Evolutionary conservation across 1,140 invertebrate species (phyloP), one percentile per base, ranked within the genome.

Genomic region (Conus ventricosus): DNA sequence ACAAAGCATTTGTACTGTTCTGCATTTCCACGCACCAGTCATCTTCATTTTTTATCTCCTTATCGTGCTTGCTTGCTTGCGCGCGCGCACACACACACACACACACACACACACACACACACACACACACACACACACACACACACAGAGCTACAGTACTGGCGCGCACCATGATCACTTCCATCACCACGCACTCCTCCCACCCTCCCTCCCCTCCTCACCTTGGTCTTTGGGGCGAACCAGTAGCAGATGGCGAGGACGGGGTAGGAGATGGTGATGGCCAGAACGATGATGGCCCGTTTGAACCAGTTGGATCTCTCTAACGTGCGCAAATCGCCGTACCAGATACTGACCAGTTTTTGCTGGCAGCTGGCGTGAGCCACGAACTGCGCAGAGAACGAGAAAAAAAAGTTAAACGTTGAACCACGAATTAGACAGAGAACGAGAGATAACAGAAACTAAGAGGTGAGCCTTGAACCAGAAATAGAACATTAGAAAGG

Each of bases 311-410:
- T 94, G 13, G 92, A 91, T 23, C 92, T 84, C 87, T 94, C 93
- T 53, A 94, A 86, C 7, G 91, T 85, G 23, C 92, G 84, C 15
- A 94, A 78, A 67, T 93, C 91, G 13, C 88, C 89, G 88, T 94
- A 94, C 97, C 97, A 96, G 78, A 94, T 93, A 55, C 93, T 90
- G 80, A 94, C 93, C 84, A 95, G 87, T 75, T 94, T 95, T 87
- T 95, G 95, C 87, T 95, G 95, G 87, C 95, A 95, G 71, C 93
- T 95, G 11, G 95, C 91, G 90, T 95, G 94, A 10, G 95, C 94
- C 17, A 95, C 94, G 92, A 95, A 95, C 94, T 95, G 95, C 84
- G 84, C 89, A 89, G 23, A 81, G 67, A 39, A 39, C 39, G 39
- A 39, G 39, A 39, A 39, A 39, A 39, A 39, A 39, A 39, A 3